Conservation (phyloP, 2,797 vertebrate genomes). For the Poeciliopsis infans region DNA sequence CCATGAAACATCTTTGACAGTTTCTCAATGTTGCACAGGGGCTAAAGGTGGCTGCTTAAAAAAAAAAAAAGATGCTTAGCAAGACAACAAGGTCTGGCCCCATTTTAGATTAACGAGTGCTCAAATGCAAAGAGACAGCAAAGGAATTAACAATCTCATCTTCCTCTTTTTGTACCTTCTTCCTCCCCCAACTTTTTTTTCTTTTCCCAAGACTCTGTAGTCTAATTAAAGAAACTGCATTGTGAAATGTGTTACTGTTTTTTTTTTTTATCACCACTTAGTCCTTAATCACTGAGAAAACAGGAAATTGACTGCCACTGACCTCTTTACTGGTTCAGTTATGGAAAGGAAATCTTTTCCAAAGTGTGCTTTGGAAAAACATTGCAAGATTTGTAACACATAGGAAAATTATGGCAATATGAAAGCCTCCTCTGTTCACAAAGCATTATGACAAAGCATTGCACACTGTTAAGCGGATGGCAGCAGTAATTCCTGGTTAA, state of each 20-base stretch:
- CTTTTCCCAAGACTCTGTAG: conserved; percentile 65
- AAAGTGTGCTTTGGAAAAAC: conserved; percentile 4
- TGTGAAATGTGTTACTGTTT: conserved; percentile 55
- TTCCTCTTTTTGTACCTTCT: conserved; percentile 52
- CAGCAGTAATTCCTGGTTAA: conserved; percentile 30
- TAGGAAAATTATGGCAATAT: conserved; percentile 14
- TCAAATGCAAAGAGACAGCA: conserved; percentile 84
- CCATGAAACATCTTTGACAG: conserved; percentile 65
- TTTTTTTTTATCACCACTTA: conserved; percentile 24
- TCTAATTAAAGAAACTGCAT: conserved; percentile 77
- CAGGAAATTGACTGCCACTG: conserved; percentile 22
- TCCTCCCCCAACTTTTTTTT: conserved; percentile 34
- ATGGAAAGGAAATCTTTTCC: conserved; percentile 3
- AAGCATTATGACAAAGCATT: neutral
- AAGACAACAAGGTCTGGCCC: conserved; percentile 76
- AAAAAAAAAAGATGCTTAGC: conserved; percentile 66
- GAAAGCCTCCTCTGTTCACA: neutral
- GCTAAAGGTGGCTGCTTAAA: conserved; percentile 65
- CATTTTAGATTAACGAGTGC: conserved; percentile 81
- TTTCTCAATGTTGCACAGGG: conserved; percentile 74
- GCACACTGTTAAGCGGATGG: neutral
- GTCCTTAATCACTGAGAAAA: conserved; percentile 42
- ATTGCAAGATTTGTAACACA: conserved; percentile 4
- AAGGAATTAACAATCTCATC: conserved; percentile 81
- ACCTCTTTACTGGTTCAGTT: conserved; percentile 19